Conservation (phyloP, 1,140 invertebrate genomes). For the Centruroides sculpturatus region DNA sequence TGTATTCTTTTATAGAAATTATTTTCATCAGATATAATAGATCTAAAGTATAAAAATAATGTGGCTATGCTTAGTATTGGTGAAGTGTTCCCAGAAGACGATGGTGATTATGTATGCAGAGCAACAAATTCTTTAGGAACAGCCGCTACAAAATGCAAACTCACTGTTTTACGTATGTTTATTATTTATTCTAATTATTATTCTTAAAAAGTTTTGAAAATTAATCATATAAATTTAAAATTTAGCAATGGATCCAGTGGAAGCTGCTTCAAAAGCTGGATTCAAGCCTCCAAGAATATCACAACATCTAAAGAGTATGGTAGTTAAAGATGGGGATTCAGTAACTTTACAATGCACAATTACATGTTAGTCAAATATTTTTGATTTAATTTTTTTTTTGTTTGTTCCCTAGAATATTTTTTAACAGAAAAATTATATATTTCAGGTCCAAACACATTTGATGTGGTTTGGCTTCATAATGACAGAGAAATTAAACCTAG, state of each 20-base stretch:
- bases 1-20: constrained; percentile 30
- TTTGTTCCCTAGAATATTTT: no score
- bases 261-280: constrained; percentile 46
- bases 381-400: no score
- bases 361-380: constrained; percentile 13
- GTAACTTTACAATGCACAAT: constrained; percentile 17
- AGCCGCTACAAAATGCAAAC: constrained; percentile 61
- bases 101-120: constrained; percentile 70
- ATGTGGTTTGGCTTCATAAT: constrained; percentile 68
- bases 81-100: constrained; percentile 88
- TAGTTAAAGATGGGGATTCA: constrained; percentile 20
- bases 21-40: constrained; percentile 65
- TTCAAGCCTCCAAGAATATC: constrained; percentile 18
- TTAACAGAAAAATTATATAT: no score
- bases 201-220: background rate
- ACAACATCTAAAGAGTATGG: constrained; percentile 14
- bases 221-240: background rate
- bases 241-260: constrained; percentile 50
- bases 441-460: constrained; percentile 15
- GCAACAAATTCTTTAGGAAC: constrained; percentile 79
- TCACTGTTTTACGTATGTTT: constrained; percentile 47
- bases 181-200: background rate
- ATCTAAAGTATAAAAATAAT: constrained; percentile 79
- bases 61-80: constrained; percentile 69
- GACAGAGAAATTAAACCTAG: constrained; percentile 92